A percentile compares a stretch with the other conserved stretches of the same genome.
phyloP scores from a whole-genome alignment of 2,888 invertebrate genomes.

The Chouioia cunea region DNA sequence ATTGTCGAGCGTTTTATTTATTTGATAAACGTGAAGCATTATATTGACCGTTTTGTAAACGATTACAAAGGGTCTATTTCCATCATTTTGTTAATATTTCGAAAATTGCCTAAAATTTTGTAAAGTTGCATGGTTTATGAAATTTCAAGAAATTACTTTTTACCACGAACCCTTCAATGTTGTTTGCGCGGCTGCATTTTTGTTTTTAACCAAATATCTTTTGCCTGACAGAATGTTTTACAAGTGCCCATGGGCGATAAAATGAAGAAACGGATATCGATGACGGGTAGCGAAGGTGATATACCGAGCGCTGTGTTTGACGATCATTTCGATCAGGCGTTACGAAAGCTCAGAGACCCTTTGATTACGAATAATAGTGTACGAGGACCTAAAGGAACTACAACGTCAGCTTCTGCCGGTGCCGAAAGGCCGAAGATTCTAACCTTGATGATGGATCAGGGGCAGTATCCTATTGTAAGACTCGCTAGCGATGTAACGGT shows the following conservation, averaged over 20 bases:
- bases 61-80: no score
- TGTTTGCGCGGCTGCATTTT: background rate
- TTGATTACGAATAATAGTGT: constrained; percentile 41
- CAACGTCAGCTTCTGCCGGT: constrained; percentile 47
- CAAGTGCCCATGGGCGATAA: constrained; percentile 54
- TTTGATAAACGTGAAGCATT: background rate
- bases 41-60: no score
- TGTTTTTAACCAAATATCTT: background rate
- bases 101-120: background rate
- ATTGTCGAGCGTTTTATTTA: no score
- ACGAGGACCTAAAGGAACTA: constrained; percentile 49
- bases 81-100: background rate
- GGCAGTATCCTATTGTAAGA: constrained; percentile 52
- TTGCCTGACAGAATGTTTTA: background rate
- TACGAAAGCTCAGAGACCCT: constrained; percentile 69
- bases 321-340: constrained; percentile 72
- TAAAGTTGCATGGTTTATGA: no score
- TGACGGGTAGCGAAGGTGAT: constrained; percentile 73
- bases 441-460: constrained; percentile 57
- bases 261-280: constrained; percentile 59
- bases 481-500: constrained; percentile 51
- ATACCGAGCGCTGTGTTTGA: constrained; percentile 70
- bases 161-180: background rate
- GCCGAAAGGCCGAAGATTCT: constrained; percentile 57
- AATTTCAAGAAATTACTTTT: no score